Evolutionary conservation across 2,113 vertebrate species (phyloP), one percentile per base, ranked within the genome.

Genomic region (Mormyrus lacerda): DNA sequence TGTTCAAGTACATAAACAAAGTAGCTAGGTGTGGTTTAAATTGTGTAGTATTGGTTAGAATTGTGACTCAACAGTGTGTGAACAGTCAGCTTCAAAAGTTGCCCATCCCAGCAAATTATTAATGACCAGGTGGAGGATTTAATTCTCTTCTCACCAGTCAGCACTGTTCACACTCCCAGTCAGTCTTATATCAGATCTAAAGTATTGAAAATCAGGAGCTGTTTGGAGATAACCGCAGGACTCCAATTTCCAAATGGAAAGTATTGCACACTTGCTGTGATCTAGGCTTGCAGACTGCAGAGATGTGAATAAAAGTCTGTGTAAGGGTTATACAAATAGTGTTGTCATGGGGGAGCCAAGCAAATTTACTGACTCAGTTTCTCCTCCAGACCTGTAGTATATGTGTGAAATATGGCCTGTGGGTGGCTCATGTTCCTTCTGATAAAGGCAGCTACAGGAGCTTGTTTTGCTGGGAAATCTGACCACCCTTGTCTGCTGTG

Each of bases 351-450:
- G 3, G 47, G 85, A 79, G 85, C 39, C 87, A 58, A 79, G 51
- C 27, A n/a, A 3, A 58, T 39, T 79, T 7, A 4, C 65, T 47
- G n/a, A 87, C 88, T 91, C 27, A n/a, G 89, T 89, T 79, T 58
- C 10, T 84, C 9, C 53, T 8, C 55, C 42, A 48, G 35, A 45
- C 31, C 39, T 76, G 35, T 10, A 91, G 93, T 90, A 61, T 90
- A 94, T 73, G 94, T 95, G 95, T 94, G 94, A 95, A 95, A 93
- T 93, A 91, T 92, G 90, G 92, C 92, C 58, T 90, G 24, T 92
- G 90, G 90, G 88, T 84, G 69, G 93, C 85, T 93, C 92, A 89
- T 90, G 88, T 90, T 61, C 90, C 90, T 88, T 90, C 91, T 19
- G 87, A 90, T 53, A 91, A 89, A 89, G 90, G 89, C 90, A 88